phyloP scores from a whole-genome alignment of 2,797 vertebrate species.

The Pseudochaenichthys georgianus region DNA sequence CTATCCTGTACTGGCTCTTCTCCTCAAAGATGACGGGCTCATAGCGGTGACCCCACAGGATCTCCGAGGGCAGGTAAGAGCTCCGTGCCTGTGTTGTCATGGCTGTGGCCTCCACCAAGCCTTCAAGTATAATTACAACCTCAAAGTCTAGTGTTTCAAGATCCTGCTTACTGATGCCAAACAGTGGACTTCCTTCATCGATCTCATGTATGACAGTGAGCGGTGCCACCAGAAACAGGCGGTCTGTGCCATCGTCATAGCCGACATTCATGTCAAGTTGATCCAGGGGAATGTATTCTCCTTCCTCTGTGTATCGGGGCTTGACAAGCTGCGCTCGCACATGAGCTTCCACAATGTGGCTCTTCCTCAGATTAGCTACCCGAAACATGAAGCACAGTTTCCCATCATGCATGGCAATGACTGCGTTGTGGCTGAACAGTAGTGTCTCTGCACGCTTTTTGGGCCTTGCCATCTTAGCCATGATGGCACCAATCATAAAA shows the following conservation, averaged over 20 bases:
- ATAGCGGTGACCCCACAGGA: conserved; percentile 96
- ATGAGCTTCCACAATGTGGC: conserved; percentile 96
- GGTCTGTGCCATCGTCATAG: conserved; percentile 95
- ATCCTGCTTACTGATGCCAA: conserved; percentile 94
- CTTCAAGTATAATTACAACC: conserved; percentile 96
- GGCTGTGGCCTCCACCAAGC: conserved; percentile 96
- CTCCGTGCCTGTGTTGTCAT: conserved; percentile 97
- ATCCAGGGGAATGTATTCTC: conserved; percentile 95
- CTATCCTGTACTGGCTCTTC: conserved; percentile 94
- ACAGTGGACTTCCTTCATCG: conserved; percentile 94
- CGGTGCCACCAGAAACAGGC: conserved; percentile 95
- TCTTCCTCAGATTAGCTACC: conserved; percentile 95
- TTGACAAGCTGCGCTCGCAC: conserved; percentile 96
- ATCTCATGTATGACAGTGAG: conserved; percentile 96
- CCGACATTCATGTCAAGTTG: conserved; percentile 97
- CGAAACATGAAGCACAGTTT: conserved; percentile 97
- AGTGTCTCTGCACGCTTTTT: conserved; percentile 96
- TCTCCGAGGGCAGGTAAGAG: conserved; percentile 94
- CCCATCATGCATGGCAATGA: conserved; percentile 92
- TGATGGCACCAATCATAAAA: conserved; percentile 98
- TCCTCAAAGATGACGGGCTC: conserved; percentile 96
- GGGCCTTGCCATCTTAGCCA: conserved; percentile 98
- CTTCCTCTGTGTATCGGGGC: conserved; percentile 93
- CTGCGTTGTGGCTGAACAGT: conserved; percentile 93
- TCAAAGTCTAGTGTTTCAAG: conserved; percentile 93